Evolutionary conservation across 2,113 vertebrate species (phyloP).

Genomic region (Elanus axillaris): DNA sequence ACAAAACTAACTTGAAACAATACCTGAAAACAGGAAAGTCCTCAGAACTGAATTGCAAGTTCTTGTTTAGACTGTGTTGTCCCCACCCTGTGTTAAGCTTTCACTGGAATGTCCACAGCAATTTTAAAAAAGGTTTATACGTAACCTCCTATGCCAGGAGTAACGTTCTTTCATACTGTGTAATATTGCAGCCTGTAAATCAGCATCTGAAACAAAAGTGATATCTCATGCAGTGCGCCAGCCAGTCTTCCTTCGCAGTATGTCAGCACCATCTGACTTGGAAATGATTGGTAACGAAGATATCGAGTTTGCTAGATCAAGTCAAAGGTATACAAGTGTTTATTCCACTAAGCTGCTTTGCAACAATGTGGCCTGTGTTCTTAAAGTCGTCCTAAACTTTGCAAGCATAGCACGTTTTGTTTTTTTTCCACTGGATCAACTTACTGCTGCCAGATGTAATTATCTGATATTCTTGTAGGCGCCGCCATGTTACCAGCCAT

Average conservation of each 20-base stretch:
- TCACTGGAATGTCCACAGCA: background rate
- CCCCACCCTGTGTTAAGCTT: background rate
- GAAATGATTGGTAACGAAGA: conserved; percentile 98
- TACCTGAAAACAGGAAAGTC: background rate
- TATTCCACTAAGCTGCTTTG: background rate
- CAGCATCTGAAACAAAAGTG: conserved; percentile 89
- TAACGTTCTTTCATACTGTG: background rate
- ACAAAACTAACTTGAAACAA: background rate
- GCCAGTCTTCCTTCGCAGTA: conserved; percentile 94
- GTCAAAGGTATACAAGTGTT: conserved; percentile 77
- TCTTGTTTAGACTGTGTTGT: background rate
- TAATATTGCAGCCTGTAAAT: conserved; percentile 84
- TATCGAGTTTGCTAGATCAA: conserved; percentile 88
- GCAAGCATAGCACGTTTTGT: background rate
- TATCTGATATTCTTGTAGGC: conserved; percentile 41
- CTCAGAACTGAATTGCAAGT: background rate
- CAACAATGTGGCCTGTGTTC: accelerated
- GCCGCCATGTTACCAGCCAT: conserved; percentile 89
- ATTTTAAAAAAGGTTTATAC: background rate
- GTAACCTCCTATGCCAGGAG: background rate
- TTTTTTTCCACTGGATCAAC: accelerated
- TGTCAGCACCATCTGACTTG: conserved; percentile 96
- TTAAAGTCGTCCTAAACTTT: background rate
- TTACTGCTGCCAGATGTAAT: background rate
- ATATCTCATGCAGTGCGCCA: conserved; percentile 85